phyloP scores from a whole-genome alignment of 2,113 vertebrate species.

The Gasterosteus aculeatus region DNA sequence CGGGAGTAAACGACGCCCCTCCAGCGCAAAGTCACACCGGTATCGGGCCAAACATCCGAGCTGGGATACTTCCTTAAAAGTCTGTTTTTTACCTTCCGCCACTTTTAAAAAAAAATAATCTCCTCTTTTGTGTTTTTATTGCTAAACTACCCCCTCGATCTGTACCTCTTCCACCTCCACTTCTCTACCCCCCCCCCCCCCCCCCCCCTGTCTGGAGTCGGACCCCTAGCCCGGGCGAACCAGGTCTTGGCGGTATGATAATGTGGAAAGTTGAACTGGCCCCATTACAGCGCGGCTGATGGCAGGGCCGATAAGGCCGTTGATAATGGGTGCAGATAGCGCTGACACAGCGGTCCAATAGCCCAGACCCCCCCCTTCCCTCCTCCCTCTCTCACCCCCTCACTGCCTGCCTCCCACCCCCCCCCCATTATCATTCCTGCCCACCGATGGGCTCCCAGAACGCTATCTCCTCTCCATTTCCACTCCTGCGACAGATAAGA shows the following conservation, averaged over 20 bases:
- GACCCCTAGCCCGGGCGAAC: constrained; percentile 86
- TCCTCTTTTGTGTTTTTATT: constrained; percentile 11
- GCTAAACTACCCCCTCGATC: not conserved
- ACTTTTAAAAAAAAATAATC: constrained; percentile 43
- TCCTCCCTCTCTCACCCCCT: constrained; percentile 46
- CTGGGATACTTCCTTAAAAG: not conserved
- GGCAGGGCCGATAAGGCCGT: constrained; percentile 89
- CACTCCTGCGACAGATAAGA: constrained; percentile 99
- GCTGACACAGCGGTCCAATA: constrained; percentile 92
- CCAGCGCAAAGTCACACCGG: constrained; percentile 19
- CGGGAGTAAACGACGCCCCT: constrained; percentile 34
- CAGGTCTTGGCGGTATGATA: constrained; percentile 99
- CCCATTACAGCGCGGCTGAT: constrained; percentile 98
- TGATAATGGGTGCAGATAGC: constrained; percentile 99
- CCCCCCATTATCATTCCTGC: constrained; percentile 99
- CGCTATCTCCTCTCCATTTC: constrained; percentile 99
- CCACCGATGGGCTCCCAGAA: constrained; percentile 92
- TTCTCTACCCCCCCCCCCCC: constrained; percentile 4
- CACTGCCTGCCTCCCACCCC: constrained; percentile 72
- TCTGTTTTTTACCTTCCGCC: constrained; percentile 9
- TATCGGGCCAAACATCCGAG: constrained; percentile 22
- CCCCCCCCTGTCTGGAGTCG: constrained; percentile 83
- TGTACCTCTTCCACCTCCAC: constrained; percentile 51
- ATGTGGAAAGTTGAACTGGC: constrained; percentile 99
- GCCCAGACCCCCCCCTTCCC: constrained; percentile 82